phyloP scores from a whole-genome alignment of 2,113 vertebrate genomes.

The Larimichthys crocea region DNA sequence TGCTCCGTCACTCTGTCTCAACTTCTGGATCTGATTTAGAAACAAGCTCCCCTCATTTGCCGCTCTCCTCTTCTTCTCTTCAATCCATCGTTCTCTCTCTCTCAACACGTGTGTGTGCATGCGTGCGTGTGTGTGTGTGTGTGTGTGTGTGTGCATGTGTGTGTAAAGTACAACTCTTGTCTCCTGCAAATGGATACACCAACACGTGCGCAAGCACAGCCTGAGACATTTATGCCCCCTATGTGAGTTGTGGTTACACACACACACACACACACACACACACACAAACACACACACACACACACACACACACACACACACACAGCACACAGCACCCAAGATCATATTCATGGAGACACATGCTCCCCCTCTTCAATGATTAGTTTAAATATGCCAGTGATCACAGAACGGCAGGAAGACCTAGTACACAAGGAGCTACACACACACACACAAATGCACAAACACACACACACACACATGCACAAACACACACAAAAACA shows the following conservation, averaged over 20 bases:
- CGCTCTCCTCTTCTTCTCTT: conserved; percentile 23
- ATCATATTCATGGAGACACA: conserved; percentile 74
- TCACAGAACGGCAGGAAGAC: conserved; percentile 69
- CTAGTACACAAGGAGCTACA: conserved; percentile 35
- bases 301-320: conserved; percentile 29
- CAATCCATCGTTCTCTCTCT: conserved; percentile 8
- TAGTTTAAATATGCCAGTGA: conserved; percentile 75
- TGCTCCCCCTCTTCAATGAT: conserved; percentile 72
- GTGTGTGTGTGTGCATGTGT: conserved; percentile 11
- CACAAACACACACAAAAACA: conserved; percentile 21
- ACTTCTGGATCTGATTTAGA: conserved; percentile 80
- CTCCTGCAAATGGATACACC: conserved; percentile 53
- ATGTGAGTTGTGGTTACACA: conserved; percentile 61
- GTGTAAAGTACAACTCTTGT: conserved; percentile 26
- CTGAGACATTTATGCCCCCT: conserved; percentile 70
- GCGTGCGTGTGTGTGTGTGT: conserved; percentile 2
- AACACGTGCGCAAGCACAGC: conserved; percentile 61
- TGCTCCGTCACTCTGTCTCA: conserved; percentile 56
- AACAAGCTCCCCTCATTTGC: conserved; percentile 54
- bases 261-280: conserved; percentile 22
- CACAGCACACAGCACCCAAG: conserved; percentile 48
- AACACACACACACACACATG: conserved; percentile 34
- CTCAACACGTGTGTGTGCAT: background rate
- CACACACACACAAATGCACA: conserved; percentile 35
- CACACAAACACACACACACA: conserved; percentile 24